Conservation (phyloP, 2,797 vertebrate species). For the Australoheros facetus region DNA sequence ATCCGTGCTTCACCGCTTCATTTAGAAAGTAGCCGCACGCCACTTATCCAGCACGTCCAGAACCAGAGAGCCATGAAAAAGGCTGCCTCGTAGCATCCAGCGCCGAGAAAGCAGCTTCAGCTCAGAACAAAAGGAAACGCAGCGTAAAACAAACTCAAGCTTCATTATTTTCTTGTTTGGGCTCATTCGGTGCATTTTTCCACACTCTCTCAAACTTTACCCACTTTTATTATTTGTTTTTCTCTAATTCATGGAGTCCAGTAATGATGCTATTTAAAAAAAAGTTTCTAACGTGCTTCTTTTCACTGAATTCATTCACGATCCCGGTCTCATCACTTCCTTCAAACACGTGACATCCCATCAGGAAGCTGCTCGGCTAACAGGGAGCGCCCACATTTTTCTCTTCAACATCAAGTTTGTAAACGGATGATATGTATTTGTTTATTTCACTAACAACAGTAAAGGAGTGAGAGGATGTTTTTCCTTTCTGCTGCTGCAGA, state of each 20-base stretch:
- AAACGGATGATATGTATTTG: background rate
- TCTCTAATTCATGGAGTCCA: too few species aligned
- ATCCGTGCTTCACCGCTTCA: conserved; percentile 6
- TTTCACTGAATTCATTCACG: rapidly evolving
- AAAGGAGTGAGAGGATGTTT: background rate
- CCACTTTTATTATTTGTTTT: background rate
- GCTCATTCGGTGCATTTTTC: background rate
- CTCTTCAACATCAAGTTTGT: background rate
- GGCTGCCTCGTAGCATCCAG: background rate
- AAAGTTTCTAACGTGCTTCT: background rate
- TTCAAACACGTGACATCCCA: too few species aligned
- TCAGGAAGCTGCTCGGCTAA: background rate
- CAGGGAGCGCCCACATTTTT: too few species aligned
- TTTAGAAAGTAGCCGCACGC: conserved; percentile 3
- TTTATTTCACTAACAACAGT: background rate
- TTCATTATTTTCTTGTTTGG: background rate
- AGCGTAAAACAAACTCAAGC: background rate
- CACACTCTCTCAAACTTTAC: rapidly evolving
- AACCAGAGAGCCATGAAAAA: conserved; percentile 11
- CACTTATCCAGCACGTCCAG: conserved; percentile 13
- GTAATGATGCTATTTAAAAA: background rate
- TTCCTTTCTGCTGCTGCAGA: conserved; percentile 3
- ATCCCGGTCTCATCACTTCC: too few species aligned
- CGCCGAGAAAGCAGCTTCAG: background rate
- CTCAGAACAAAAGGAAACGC: background rate